A percentile compares a stretch with the other conserved stretches of the same genome.
phyloP scores from a whole-genome alignment of 2,888 invertebrate species.

The Trypoxylon attenuatum region DNA sequence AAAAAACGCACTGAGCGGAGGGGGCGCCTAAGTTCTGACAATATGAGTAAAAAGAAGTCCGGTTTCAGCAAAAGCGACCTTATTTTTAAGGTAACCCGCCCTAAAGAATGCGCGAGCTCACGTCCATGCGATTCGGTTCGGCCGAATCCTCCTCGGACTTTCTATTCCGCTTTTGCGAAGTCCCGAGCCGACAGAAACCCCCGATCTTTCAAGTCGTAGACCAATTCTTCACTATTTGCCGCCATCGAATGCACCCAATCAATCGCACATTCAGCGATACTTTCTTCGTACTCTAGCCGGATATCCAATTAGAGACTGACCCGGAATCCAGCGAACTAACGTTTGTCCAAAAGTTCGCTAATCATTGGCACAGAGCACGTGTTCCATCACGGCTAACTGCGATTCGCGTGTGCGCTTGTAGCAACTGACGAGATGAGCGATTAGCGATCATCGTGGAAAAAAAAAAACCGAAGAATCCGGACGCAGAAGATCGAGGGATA shows the following conservation, averaged over 20 bases:
- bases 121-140: constrained; percentile 61
- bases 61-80: constrained; percentile 97
- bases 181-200: constrained; percentile 55
- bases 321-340: too few species aligned
- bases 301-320: too few species aligned
- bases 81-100: constrained; percentile 97
- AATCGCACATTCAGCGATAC: too few species aligned
- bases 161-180: constrained; percentile 55
- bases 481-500: neutral
- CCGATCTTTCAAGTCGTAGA: too few species aligned
- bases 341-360: too few species aligned
- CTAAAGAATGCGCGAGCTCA: constrained; percentile 72
- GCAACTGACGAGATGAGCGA: too few species aligned
- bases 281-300: too few species aligned
- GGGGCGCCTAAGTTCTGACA: constrained; percentile 96
- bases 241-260: too few species aligned
- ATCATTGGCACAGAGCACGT: too few species aligned
- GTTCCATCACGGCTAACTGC: too few species aligned
- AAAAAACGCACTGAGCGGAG: constrained; percentile 98
- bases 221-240: too few species aligned
- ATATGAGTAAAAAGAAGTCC: constrained; percentile 90
- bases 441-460: neutral
- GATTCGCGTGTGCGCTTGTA: too few species aligned
- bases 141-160: constrained; percentile 47
- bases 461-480: neutral